Conservation (phyloP, 1,140 invertebrate species). For the Physella acuta region DNA sequence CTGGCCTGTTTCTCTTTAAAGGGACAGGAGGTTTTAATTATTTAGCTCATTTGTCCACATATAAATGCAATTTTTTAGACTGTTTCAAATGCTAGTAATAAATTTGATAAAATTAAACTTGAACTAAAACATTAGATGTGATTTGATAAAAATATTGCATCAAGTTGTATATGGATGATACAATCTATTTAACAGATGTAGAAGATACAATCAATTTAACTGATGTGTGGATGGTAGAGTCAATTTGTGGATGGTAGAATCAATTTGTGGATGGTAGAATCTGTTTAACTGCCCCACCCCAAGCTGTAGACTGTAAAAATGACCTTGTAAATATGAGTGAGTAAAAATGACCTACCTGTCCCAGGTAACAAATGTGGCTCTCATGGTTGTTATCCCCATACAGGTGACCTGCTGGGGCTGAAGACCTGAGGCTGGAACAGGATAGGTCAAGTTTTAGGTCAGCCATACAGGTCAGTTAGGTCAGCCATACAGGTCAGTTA, state of each 20-base stretch:
- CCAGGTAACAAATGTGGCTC: constrained; percentile 88
- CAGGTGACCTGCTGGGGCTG: constrained; percentile 68
- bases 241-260: too few species aligned
- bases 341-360: constrained; percentile 62
- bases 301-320: too few species aligned
- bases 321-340: too few species aligned
- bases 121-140: not conserved
- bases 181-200: too few species aligned
- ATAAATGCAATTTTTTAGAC: not conserved
- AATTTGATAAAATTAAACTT: not conserved
- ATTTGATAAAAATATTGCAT: too few species aligned
- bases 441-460: not conserved
- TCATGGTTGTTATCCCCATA: constrained; percentile 84
- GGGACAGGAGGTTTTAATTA: too few species aligned
- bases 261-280: too few species aligned
- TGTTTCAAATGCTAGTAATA: not conserved
- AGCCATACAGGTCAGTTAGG: not conserved
- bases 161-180: too few species aligned
- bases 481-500: not conserved
- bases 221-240: too few species aligned
- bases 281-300: too few species aligned
- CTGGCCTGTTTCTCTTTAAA: constrained; percentile 70
- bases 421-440: constrained; percentile 43
- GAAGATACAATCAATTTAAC: too few species aligned
- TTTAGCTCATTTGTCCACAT: too few species aligned